Percentiles rank a stretch among this genome's conserved stretches.
Conservation (phyloP, 2,113 vertebrate species). For the Otus sunia region DNA sequence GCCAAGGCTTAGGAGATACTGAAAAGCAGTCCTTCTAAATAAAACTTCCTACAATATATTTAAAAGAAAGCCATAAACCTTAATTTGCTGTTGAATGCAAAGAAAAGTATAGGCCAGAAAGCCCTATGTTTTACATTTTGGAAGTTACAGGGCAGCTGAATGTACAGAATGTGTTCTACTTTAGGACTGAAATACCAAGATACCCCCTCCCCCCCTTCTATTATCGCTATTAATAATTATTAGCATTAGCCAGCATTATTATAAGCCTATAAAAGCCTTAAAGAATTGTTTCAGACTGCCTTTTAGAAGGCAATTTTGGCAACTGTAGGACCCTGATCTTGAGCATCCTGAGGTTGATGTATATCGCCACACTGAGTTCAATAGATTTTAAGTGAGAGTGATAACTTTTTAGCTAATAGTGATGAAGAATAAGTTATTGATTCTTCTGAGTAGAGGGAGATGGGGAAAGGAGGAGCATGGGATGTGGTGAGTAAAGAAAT, state of each 20-base stretch:
- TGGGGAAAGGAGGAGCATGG: background rate
- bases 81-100: slow-evolving; percentile 15
- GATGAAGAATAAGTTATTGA: background rate
- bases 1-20: background rate
- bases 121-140: background rate
- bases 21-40: slow-evolving; percentile 37
- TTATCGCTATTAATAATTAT: background rate
- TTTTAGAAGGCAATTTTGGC: background rate
- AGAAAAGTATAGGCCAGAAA: background rate
- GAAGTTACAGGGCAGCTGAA: background rate
- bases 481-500: slow-evolving; percentile 30
- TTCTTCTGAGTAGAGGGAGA: background rate
- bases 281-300: background rate
- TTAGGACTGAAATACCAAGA: background rate
- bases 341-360: background rate
- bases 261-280: background rate
- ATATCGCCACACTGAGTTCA: background rate
- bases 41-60: background rate
- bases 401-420: background rate
- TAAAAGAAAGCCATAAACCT: slow-evolving; percentile 21
- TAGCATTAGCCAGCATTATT: background rate
- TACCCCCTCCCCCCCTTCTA: background rate
- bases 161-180: background rate
- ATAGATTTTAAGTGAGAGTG: background rate
- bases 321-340: background rate